phyloP scores from a whole-genome alignment of 1,140 invertebrate genomes.

The Pomacea maculata region DNA sequence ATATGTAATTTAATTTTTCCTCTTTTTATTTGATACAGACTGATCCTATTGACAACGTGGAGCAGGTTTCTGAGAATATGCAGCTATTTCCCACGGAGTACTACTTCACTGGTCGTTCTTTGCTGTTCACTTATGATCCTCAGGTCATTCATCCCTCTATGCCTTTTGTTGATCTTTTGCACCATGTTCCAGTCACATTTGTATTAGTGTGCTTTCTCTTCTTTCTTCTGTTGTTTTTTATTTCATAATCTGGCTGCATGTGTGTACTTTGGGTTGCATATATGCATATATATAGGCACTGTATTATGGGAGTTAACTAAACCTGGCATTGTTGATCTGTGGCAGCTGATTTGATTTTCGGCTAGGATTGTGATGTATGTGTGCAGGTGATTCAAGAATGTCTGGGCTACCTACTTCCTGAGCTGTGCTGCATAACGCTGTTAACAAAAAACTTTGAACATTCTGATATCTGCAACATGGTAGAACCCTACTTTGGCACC shows the following conservation, averaged over 20 bases:
- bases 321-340: background rate
- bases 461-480: constrained; percentile 36
- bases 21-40: constrained; percentile 65
- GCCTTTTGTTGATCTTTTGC: no score
- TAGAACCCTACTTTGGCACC: constrained; percentile 59
- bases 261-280: background rate
- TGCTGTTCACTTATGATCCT: constrained; percentile 49
- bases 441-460: constrained; percentile 50
- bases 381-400: constrained; percentile 53
- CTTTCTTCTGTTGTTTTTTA: background rate
- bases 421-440: constrained; percentile 56
- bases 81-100: constrained; percentile 81
- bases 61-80: constrained; percentile 80
- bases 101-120: constrained; percentile 67
- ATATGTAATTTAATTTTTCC: no score
- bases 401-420: constrained; percentile 47
- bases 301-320: background rate
- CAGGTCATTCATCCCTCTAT: constrained; percentile 37
- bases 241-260: background rate
- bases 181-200: no score
- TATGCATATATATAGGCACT: background rate
- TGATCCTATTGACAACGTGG: constrained; percentile 79
- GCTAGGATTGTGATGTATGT: background rate
- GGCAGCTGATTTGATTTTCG: background rate
- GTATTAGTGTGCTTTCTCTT: background rate